A percentile compares a stretch with the other conserved stretches of the same genome.
These are phyloP conservation scores for Hymenopus coronatus DNA, from an alignment of 2,888 invertebrate genomes.

Conservation along the genomic window DNA sequence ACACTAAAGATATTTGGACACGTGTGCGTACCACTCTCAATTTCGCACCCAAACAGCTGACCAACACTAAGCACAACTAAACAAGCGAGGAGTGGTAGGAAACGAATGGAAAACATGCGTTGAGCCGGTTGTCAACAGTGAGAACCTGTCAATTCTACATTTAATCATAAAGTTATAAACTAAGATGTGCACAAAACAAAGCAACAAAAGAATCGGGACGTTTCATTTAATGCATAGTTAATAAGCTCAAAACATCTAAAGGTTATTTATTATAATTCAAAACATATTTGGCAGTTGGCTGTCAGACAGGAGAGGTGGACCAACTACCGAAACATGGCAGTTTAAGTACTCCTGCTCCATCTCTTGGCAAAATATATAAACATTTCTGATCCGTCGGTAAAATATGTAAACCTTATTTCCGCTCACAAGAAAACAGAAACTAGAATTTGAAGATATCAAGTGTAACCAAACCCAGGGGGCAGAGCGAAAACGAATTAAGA, in stretches of 20 bases:
- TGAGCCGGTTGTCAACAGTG: neutral
- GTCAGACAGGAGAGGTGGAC: neutral
- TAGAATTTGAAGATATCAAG: too few species aligned
- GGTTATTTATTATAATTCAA: too few species aligned
- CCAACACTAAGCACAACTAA: neutral
- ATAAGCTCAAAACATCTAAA: neutral
- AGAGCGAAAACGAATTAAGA: too few species aligned
- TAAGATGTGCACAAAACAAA: neutral
- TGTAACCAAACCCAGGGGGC: too few species aligned
- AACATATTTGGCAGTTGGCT: neutral
- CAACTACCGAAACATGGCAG: too few species aligned
- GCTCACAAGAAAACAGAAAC: too few species aligned
- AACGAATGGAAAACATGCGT: neutral
- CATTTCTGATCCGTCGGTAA: too few species aligned
- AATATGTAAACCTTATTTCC: too few species aligned
- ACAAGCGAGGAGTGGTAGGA: neutral
- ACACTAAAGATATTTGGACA: neutral
- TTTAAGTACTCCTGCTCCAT: too few species aligned
- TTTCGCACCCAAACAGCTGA: neutral
- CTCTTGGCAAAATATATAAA: too few species aligned
- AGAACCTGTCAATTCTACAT: neutral
- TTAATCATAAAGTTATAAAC: neutral
- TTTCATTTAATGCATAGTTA: neutral
- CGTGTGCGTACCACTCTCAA: neutral
- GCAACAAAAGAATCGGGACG: neutral